These are phyloP conservation scores for Rhynchonycteris naso DNA, from an alignment of 2,797 vertebrate genomes.

Conservation along the genomic window DNA sequence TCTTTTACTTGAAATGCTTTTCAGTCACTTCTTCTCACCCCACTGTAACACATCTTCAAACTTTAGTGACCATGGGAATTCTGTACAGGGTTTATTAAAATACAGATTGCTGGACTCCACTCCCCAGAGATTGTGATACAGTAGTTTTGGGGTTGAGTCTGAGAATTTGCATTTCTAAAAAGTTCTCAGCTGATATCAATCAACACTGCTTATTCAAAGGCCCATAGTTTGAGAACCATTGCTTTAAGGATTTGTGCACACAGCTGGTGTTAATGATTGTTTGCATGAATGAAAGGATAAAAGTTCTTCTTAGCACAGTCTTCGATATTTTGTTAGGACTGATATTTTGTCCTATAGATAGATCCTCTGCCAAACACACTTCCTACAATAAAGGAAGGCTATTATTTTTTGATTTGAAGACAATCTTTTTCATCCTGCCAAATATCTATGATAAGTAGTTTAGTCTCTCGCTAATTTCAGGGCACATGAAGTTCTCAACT, in stretches of 20 bases:
- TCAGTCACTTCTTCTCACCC: not conserved
- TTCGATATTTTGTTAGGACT: not conserved
- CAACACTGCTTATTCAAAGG: not conserved
- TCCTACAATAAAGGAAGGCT: not conserved
- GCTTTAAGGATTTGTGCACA: not conserved
- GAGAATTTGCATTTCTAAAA: not conserved
- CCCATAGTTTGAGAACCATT: not conserved
- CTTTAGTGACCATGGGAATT: not conserved
- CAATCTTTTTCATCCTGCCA: conserved; percentile 28
- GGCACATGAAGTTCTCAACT: conserved; percentile 50
- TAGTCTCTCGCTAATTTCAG: conserved; percentile 67
- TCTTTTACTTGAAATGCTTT: not conserved
- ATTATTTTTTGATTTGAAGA: not conserved
- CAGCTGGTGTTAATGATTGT: not conserved
- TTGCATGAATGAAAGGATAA: not conserved
- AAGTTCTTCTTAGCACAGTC: not conserved
- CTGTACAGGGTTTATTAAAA: not conserved
- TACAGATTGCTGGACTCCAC: not conserved
- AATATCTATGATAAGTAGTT: conserved; percentile 36
- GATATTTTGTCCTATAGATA: not conserved
- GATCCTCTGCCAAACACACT: not conserved
- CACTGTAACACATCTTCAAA: not conserved
- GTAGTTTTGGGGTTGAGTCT: not conserved
- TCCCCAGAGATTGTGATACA: not conserved
- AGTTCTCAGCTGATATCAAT: not conserved